Evolutionary conservation across 2,113 vertebrate genomes (phyloP).

Genomic region (Ramphastos sulfuratus): DNA sequence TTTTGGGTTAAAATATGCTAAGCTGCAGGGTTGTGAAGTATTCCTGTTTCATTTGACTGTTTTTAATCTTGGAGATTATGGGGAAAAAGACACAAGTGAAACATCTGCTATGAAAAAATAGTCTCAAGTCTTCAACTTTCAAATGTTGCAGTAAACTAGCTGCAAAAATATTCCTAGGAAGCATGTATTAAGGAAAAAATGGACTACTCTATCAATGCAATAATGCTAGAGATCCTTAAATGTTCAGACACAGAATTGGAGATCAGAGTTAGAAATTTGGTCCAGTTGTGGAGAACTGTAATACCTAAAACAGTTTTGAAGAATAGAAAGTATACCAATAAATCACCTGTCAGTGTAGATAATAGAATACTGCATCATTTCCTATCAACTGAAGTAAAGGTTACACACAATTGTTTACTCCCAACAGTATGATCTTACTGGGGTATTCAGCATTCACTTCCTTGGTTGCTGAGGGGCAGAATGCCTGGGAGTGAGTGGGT

Average conservation of each 20-base stretch:
- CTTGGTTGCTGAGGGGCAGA: neutral
- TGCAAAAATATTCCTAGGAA: too few species aligned
- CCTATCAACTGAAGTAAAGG: constrained; percentile 58
- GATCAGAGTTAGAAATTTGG: constrained; percentile 31
- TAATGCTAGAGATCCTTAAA: too few species aligned
- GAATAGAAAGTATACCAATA: constrained; percentile 65
- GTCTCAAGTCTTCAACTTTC: too few species aligned
- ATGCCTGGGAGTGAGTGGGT: neutral
- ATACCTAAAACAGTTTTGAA: constrained; percentile 50
- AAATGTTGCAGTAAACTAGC: too few species aligned
- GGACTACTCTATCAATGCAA: neutral
- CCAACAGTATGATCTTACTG: neutral
- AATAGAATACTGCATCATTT: constrained; percentile 72
- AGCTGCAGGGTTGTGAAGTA: too few species aligned
- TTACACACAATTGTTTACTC: constrained; percentile 47
- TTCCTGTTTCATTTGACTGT: too few species aligned
- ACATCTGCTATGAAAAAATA: too few species aligned
- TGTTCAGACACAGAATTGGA: neutral
- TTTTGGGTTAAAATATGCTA: too few species aligned
- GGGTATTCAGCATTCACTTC: constrained; percentile 30
- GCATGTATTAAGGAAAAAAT: too few species aligned
- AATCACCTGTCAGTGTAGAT: constrained; percentile 69
- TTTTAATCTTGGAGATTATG: too few species aligned
- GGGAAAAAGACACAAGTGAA: too few species aligned
- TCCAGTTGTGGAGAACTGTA: constrained; percentile 17